Percentiles rank a stretch among this genome's conserved stretches.
These are phyloP conservation scores for Microtus richardsoni DNA, from an alignment of 2,113 vertebrate genomes.

Conservation along the genomic window DNA sequence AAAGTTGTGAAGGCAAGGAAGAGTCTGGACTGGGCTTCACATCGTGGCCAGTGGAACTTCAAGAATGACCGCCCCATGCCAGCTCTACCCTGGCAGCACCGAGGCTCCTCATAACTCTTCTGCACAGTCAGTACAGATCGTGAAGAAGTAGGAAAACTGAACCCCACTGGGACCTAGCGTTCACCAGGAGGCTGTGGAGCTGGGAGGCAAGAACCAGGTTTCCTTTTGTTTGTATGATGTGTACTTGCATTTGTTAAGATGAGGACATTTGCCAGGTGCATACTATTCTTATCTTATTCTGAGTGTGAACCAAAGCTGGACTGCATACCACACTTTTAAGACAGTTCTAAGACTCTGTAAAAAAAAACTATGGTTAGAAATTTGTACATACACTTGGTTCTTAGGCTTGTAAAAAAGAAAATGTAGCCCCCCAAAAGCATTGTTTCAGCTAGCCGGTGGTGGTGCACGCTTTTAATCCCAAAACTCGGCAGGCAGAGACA, in stretches of 20 bases:
- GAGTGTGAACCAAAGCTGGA: neutral
- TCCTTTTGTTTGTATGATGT: neutral
- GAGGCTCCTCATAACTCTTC: slow-evolving; percentile 80
- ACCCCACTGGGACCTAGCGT: neutral
- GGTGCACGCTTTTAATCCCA: too few relatives aligned
- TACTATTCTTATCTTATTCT: neutral
- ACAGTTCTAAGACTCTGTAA: neutral
- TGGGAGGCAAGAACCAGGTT: neutral
- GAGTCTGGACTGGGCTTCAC: slow-evolving; percentile 79
- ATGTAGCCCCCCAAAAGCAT: neutral
- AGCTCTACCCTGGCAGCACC: slow-evolving; percentile 77
- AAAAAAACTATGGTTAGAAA: neutral
- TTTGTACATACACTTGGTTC: slow-evolving; percentile 28
- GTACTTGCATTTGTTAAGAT: neutral
- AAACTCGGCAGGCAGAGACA: too few relatives aligned
- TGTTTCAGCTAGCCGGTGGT: too few relatives aligned
- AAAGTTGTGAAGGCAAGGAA: slow-evolving; percentile 84
- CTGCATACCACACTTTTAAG: neutral
- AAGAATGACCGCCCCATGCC: slow-evolving; percentile 84
- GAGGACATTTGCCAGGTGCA: neutral
- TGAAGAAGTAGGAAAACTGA: slow-evolving; percentile 63
- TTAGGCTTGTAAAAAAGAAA: slow-evolving; percentile 19
- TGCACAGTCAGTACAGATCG: slow-evolving; percentile 38
- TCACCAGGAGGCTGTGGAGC: neutral
- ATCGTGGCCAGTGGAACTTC: slow-evolving; percentile 84